Evolutionary conservation across 2,113 vertebrate genomes (phyloP), one percentile per base, ranked within the genome.

Genomic region (Neolamprologus caudopunctatus): DNA sequence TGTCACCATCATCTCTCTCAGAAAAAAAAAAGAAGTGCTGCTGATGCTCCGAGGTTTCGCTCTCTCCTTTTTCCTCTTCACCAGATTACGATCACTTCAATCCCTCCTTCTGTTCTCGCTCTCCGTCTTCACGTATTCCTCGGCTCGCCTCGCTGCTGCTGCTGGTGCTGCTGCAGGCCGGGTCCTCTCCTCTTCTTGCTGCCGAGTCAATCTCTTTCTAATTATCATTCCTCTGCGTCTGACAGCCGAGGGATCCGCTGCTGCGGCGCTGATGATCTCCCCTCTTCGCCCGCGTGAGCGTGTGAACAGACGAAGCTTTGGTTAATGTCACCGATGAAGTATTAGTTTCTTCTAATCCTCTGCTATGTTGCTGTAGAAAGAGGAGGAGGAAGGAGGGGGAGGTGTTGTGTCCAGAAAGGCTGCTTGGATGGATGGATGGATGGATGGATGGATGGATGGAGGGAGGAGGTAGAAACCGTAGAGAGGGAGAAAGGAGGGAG

Each of bases 161-260:
- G 66, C 86, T 79, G n/a, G n/a, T 54, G 24, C 28, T 28, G 75
- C 85, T 66, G 85, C 83, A 92, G 87, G 86, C 91, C 73, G 17
- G 45, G 50, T 81, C 85, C 80, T 88, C 57, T 87, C 40, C 61
- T 90, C 81, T 82, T 85, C 89, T 87, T 82, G 87, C 87, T 81
- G 85, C 85, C 83, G 90, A 94, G 86, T 93, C 91, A 92, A 82
- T 92, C 82, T 87, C 88, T 86, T 92, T 53, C 86, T 93, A 91
- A 93, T 94, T 93, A 92, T 90, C 92, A 94, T 95, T 95, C 93
- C 94, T 92, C 88, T 93, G 91, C 90, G 57, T 85, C 91, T 89
- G 93, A 93, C 89, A 88, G 91, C 75, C 81, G 31, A 88, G 83
- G 82, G 54, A 89, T 87, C 82, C 45, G 47, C 89, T 51, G 89